phyloP scores from a whole-genome alignment of 2,797 vertebrate species.

The Clarias platycephalus region DNA sequence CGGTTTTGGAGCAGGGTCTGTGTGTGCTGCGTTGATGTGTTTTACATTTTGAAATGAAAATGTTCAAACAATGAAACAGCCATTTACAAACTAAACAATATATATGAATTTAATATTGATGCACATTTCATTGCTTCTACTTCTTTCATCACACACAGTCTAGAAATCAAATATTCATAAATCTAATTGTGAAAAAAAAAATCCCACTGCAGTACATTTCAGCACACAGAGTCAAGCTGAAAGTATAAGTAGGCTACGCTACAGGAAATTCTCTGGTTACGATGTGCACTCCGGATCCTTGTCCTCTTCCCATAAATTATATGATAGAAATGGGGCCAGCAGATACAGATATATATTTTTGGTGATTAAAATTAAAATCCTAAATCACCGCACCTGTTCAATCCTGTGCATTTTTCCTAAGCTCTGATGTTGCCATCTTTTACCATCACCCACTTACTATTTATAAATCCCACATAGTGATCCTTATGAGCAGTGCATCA shows the following conservation, averaged over 20 bases:
- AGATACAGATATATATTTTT: background rate
- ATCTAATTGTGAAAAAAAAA: background rate
- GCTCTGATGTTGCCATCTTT: background rate
- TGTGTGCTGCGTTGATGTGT: background rate
- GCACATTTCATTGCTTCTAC: background rate
- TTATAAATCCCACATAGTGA: conserved; percentile 7
- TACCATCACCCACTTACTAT: background rate
- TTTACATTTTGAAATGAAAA: background rate
- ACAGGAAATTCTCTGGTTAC: conserved; percentile 6
- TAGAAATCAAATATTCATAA: background rate
- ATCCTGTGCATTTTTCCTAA: background rate
- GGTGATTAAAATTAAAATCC: conserved; percentile 1
- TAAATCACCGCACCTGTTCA: background rate
- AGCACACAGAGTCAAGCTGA: background rate
- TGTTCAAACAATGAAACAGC: background rate
- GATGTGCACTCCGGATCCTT: background rate
- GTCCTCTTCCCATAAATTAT: background rate
- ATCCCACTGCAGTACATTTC: background rate
- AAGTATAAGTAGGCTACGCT: conserved; percentile 5
- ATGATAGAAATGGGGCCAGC: background rate
- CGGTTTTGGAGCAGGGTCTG: no score
- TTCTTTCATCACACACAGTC: background rate
- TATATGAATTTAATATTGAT: background rate
- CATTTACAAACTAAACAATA: background rate
- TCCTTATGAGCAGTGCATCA: background rate